phyloP scores from a whole-genome alignment of 2,797 vertebrate genomes.

The Bradypodion ventrale region DNA sequence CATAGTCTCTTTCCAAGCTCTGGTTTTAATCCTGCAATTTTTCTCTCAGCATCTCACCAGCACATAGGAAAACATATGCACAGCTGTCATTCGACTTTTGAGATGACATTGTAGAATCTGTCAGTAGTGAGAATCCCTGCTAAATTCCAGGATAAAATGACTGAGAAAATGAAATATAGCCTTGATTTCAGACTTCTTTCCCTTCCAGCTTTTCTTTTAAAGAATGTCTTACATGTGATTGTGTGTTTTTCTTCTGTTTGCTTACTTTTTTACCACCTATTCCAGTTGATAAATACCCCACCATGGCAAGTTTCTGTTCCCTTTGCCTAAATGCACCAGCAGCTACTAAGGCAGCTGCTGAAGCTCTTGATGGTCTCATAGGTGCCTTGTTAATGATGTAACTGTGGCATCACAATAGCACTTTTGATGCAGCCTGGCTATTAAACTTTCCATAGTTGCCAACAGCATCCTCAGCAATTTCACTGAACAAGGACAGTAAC shows the following conservation, averaged over 20 bases:
- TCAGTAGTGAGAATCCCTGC: neutral
- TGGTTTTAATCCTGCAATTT: too few species aligned
- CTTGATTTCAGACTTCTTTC: neutral
- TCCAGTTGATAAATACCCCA: constrained; percentile 28
- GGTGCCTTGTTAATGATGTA: constrained; percentile 29
- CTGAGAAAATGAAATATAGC: neutral
- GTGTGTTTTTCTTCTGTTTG: too few species aligned
- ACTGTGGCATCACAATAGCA: constrained; percentile 19
- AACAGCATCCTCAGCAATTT: constrained; percentile 42
- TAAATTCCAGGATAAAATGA: neutral
- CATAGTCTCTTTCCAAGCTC: too few species aligned
- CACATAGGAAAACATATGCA: too few species aligned
- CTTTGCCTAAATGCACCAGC: constrained; percentile 37
- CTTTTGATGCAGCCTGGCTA: constrained; percentile 35
- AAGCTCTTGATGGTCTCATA: constrained; percentile 42
- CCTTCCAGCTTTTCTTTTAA: neutral
- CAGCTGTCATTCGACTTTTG: neutral
- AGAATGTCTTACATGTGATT: too few species aligned
- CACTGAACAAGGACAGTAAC: constrained; percentile 25
- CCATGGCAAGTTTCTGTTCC: constrained; percentile 22
- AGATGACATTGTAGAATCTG: neutral
- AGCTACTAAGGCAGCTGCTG: neutral
- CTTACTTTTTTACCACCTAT: neutral
- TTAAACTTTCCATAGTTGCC: constrained; percentile 32
- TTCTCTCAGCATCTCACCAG: too few species aligned